These are phyloP conservation scores for Agrochola lychnidis DNA, from an alignment of 2,888 invertebrate genomes.

Conservation along the genomic window DNA sequence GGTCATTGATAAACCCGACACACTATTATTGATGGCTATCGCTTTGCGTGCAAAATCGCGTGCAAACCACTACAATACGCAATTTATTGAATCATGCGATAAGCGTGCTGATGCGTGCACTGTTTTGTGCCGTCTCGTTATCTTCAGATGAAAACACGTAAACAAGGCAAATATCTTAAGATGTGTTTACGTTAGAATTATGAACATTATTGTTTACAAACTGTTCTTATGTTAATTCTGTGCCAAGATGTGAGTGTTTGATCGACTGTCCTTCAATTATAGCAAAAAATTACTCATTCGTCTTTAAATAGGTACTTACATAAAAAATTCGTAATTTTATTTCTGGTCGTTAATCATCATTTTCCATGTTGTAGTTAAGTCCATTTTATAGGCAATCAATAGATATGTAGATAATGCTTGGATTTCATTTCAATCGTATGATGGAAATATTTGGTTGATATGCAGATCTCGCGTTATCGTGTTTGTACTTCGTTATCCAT, in stretches of 20 bases:
- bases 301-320: neutral
- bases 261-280: constrained; percentile 11
- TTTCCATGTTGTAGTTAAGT: neutral
- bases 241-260: constrained; percentile 33
- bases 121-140: constrained; percentile 27
- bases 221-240: constrained; percentile 13
- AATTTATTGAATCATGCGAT: constrained; percentile 58
- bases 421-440: constrained; percentile 22
- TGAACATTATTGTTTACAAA: constrained; percentile 18
- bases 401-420: constrained; percentile 11
- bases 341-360: neutral
- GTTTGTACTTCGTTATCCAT: constrained; percentile 37
- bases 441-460: constrained; percentile 19
- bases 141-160: constrained; percentile 31
- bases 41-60: constrained; percentile 39
- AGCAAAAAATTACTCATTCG: neutral
- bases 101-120: constrained; percentile 13
- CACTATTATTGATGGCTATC: constrained; percentile 20
- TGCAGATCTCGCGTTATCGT: constrained; percentile 27
- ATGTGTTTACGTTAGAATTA: constrained; percentile 13
- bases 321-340: neutral
- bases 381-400: neutral
- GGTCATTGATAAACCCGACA: constrained; percentile 36
- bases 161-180: constrained; percentile 21
- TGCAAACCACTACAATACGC: constrained; percentile 37